These are phyloP conservation scores for Drosophila subsilvestris DNA, from an alignment of 2,888 invertebrate genomes.

Conservation along the genomic window DNA sequence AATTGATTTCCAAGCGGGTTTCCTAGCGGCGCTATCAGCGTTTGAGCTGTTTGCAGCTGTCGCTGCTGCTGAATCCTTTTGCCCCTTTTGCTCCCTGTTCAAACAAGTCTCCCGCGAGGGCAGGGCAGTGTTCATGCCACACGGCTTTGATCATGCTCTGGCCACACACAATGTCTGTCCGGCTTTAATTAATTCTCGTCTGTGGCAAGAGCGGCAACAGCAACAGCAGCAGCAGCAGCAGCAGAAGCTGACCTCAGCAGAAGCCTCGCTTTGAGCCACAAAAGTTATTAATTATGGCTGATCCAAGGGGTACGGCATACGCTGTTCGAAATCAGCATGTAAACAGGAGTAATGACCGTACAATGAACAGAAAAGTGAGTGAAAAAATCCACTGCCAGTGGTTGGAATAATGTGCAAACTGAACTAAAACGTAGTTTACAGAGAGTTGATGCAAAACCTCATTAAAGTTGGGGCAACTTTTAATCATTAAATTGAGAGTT, in stretches of 20 bases:
- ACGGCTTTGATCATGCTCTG: slow-evolving; percentile 23
- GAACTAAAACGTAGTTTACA: neutral
- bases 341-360: slow-evolving; percentile 36
- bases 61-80: neutral
- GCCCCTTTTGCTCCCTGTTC: no score
- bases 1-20: slow-evolving; percentile 76
- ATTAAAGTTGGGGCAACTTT: neutral
- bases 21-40: slow-evolving; percentile 60
- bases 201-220: slow-evolving; percentile 10
- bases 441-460: neutral
- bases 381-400: neutral
- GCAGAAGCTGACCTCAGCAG: slow-evolving; percentile 40
- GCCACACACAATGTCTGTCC: slow-evolving; percentile 6
- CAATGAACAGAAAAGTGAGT: slow-evolving; percentile 3
- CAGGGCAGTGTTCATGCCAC: neutral
- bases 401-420: slow-evolving; percentile 13
- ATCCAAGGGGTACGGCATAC: neutral
- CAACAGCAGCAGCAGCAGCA: slow-evolving; percentile 16
- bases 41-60: slow-evolving; percentile 62
- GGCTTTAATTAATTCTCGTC: slow-evolving; percentile 38
- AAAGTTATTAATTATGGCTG: slow-evolving; percentile 39
- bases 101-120: no score
- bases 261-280: neutral
- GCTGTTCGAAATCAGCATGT: slow-evolving; percentile 41
- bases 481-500: neutral